A percentile compares a stretch with the other conserved stretches of the same genome.
These are phyloP conservation scores for Diprion similis DNA, from an alignment of 1,140 invertebrate species.

Conservation along the genomic window DNA sequence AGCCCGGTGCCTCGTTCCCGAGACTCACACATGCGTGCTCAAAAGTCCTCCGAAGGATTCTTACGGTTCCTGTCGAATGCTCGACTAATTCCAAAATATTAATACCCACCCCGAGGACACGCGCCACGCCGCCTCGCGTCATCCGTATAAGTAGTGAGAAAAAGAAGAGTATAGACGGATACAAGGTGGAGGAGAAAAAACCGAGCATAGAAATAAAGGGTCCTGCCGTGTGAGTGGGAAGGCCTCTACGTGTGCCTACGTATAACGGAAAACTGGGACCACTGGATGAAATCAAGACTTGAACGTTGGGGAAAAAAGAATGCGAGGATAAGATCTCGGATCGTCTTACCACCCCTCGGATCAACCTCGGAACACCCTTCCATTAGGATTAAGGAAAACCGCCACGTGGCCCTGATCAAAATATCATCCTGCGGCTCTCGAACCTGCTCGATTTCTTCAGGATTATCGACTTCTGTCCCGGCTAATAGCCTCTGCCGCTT, in stretches of 20 bases:
- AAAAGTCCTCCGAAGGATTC: too few species aligned
- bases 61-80: not conserved
- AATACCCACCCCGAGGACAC: not conserved
- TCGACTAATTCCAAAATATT: constrained; percentile 5
- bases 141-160: not conserved
- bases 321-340: not conserved
- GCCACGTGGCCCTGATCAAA: constrained; percentile 6
- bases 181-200: not conserved
- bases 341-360: not conserved
- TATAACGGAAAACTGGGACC: too few species aligned
- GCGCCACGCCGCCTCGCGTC: not conserved
- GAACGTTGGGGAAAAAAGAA: too few species aligned
- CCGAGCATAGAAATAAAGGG: not conserved
- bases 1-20: not conserved
- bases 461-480: not conserved
- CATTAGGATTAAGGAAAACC: not conserved
- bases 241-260: too few species aligned
- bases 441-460: not conserved
- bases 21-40: too few species aligned
- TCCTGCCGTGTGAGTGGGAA: not conserved
- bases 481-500: too few species aligned
- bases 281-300: too few species aligned
- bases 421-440: not conserved
- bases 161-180: not conserved
- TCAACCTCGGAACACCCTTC: not conserved